phyloP scores from a whole-genome alignment of 2,797 vertebrate genomes.

The Aldrovandia affinis region DNA sequence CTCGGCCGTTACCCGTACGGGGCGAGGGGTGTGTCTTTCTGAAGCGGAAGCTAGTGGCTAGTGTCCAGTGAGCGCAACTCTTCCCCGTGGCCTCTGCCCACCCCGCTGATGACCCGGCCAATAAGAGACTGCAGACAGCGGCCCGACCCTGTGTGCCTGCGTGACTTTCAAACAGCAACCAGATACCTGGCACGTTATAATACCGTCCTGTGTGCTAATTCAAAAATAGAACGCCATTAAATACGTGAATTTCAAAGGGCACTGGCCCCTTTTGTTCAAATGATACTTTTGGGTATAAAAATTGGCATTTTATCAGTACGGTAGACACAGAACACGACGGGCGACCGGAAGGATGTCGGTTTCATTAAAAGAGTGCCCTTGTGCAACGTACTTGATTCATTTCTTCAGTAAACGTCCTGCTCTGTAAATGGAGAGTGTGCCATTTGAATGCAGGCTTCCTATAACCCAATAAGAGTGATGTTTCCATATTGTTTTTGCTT shows the following conservation, averaged over 20 bases:
- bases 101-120: background rate
- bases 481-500: conserved; percentile 40
- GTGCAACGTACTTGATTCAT: background rate
- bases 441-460: background rate
- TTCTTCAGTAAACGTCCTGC: background rate
- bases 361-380: background rate
- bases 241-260: background rate
- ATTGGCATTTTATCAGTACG: no score
- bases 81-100: background rate
- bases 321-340: no score
- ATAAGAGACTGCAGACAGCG: background rate
- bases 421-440: background rate
- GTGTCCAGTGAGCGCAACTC: background rate
- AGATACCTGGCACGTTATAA: background rate
- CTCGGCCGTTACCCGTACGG: background rate
- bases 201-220: background rate
- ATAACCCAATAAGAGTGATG: background rate
- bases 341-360: no score
- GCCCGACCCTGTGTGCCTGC: background rate
- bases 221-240: background rate
- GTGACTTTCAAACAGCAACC: background rate
- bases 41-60: background rate
- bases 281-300: background rate
- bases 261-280: background rate
- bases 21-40: background rate